phyloP scores from a whole-genome alignment of 53 echinoderm and acorn worm genomes.

The Paracentrotus lividus region DNA sequence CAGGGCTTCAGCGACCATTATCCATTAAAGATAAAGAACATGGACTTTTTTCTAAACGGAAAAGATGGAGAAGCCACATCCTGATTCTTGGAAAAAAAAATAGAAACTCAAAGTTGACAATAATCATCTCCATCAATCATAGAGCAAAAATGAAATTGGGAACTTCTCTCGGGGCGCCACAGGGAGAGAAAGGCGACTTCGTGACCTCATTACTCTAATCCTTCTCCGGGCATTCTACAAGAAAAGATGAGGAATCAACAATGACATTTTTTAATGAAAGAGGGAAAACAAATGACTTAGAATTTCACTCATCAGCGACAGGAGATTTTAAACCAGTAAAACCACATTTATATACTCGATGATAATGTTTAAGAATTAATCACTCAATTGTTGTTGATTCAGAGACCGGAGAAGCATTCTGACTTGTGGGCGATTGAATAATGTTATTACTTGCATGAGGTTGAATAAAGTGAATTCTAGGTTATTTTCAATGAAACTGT shows the following conservation, averaged over 20 bases:
- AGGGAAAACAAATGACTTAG: background rate
- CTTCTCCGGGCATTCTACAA: background rate
- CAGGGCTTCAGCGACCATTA: background rate
- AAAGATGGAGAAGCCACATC: background rate
- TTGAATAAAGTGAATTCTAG: background rate
- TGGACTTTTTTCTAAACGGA: background rate
- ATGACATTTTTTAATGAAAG: too few relatives aligned
- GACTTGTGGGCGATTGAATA: background rate
- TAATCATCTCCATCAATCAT: background rate
- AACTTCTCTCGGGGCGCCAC: background rate
- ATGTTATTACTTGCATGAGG: background rate
- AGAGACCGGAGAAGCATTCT: background rate
- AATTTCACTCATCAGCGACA: background rate
- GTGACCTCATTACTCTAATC: slow-evolving; percentile 3
- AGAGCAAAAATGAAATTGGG: background rate
- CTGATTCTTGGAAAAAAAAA: background rate
- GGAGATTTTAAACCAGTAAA: background rate
- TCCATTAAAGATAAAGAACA: background rate
- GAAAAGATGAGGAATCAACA: too few relatives aligned
- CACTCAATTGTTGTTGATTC: background rate
- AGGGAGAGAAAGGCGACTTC: background rate
- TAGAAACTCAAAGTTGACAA: background rate
- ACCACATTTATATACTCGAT: background rate
- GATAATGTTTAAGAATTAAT: background rate
- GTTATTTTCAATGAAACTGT: background rate